Evolutionary conservation across 2,888 invertebrate species (phyloP), one percentile per base, ranked within the genome.

Genomic region (Conchocele bisecta): DNA sequence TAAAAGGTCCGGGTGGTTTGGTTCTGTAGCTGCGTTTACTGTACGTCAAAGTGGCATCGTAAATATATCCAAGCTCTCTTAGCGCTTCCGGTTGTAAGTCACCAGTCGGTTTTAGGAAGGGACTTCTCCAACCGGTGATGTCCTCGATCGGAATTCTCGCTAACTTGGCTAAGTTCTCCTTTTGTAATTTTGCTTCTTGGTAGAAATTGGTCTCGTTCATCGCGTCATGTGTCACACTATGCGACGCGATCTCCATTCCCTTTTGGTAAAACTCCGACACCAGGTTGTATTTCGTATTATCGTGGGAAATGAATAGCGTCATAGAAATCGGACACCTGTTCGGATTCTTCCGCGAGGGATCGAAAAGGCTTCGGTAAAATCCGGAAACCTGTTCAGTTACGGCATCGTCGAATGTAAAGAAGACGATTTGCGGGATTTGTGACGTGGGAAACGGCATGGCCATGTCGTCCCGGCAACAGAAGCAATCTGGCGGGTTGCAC

Each of bases 231-330:
- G 85, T 83, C 7, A 88, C 84, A 56, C 86, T 86, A 51, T 87
- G 87, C 2, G 79, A 76, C 3, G 83, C 87, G 17, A 87, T 84
- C 56, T 87, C 87, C 81, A 84, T 83, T 1, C 87, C 87, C 26
- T 80, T 71, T n/a, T 78, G 70, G 58, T 86, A 79, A 31, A 88
- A 83, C 24, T 85, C 82, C 33, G 78, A 60, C n/a, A 88, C 85
- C 93, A 98, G 97, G 92, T 97, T 96, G 93, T 99, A 99, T 93
- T 99, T 98, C 60, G 99, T 99, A 98, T 98, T 99, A 92, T 99
- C 98, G 92, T 99, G 98, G 53, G 98, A 98, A 75, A 99, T 97
- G 92, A 98, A 99, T 93, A 99, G 98, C 37, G 99, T 98, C 69
- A 97, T 97, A 95, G 96, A 88, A 96, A 93, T 93, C 0, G 92